Evolutionary conservation across 2,888 invertebrate genomes (phyloP), one percentile per base, ranked within the genome.

Genomic region (Onthophagus sagittarius): DNA sequence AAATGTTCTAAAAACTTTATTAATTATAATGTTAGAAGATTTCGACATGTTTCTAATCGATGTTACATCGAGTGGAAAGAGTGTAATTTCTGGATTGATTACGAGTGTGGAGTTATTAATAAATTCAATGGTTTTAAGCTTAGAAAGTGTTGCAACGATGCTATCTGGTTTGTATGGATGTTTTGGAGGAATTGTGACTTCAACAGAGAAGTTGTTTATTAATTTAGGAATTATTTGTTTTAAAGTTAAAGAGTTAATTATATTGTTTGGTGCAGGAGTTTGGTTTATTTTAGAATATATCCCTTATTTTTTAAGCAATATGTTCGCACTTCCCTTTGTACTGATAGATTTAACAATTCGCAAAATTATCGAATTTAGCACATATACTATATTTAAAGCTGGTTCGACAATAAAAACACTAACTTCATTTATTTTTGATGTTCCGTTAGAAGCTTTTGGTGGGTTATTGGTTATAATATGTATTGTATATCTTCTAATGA

Each of bases 211-310:
- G 71, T 53, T 76, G 15, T 32, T 76, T 15, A n/a, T 63, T 5
- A 74, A 63, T 63, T 71, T 80, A n/a, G 76, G 75, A 71, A 73
- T 76, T 15, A 62, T 78, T 23, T 76, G 80, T 71, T 70, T 77
- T 7, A 73, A 79, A 32, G 62, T 79, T 5, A 83, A 82, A 76
- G 77, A 80, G 53, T 53, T 81, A 5, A 67, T 81, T 13, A 74
- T 82, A 64, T 72, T 83, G 32, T 79, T 82, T 75, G 83, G 83
- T 11, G 78, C 80, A 4, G 81, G 82, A 70, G 78, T 82, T 32
- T 83, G 82, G 83, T 82, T 83, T 77, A 73, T 77, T 15, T 65
- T 82, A 65, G 81, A 81, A 31, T 74, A 81, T 53, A 73, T 83
- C 67, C 83, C 83, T 73, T 75, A 75, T 79, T 39, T 69, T 80